phyloP scores from a whole-genome alignment of 2,797 vertebrate genomes.

The Halcyon leucocephala region DNA sequence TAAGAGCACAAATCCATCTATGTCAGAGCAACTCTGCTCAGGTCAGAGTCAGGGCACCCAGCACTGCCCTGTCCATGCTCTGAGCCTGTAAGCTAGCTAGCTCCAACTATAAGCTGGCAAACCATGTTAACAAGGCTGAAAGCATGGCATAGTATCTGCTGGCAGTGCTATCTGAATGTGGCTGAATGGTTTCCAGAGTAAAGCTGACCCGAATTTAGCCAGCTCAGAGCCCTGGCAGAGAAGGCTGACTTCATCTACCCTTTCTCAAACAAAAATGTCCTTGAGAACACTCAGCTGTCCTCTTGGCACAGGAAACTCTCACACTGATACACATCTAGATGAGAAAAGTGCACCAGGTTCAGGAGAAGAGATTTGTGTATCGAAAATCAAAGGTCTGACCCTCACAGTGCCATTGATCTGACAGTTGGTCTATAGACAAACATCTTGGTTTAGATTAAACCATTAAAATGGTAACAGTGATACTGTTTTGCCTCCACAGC shows the following conservation, averaged over 20 bases:
- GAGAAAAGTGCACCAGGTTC: background rate
- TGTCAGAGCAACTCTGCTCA: background rate
- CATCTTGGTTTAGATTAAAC: background rate
- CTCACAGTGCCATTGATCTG: background rate
- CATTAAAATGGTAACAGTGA: background rate
- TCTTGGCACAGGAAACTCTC: background rate
- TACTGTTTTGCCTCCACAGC: background rate
- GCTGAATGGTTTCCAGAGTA: background rate
- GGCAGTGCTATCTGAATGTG: background rate
- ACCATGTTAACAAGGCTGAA: background rate
- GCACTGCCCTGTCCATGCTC: background rate
- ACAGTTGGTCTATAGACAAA: background rate
- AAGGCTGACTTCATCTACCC: background rate
- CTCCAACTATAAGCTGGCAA: background rate
- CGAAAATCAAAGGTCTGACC: background rate
- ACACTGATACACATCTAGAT: background rate
- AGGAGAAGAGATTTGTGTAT: background rate
- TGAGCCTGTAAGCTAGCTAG: background rate
- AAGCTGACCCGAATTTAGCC: background rate
- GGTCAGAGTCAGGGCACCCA: background rate
- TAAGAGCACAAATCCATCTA: background rate
- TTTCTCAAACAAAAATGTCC: background rate
- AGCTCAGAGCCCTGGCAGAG: background rate
- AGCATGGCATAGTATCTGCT: background rate
- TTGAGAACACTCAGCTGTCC: background rate